A percentile compares a stretch with the other conserved stretches of the same genome.
These are phyloP conservation scores for Nestor notabilis DNA, from an alignment of 2,113 vertebrate species.

Conservation along the genomic window DNA sequence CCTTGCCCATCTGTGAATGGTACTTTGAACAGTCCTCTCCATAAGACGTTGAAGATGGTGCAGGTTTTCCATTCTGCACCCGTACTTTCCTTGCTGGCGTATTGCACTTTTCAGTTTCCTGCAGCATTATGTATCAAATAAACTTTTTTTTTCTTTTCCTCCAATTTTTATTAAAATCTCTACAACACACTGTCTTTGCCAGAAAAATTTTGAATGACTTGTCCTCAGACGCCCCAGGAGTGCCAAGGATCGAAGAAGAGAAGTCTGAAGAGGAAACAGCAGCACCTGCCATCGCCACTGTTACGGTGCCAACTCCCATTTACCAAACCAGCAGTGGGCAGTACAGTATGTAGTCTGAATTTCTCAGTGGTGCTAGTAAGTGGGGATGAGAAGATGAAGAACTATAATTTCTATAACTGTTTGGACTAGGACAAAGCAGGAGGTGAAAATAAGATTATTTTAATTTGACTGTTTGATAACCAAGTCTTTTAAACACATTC, in stretches of 20 bases:
- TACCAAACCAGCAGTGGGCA: constrained; percentile 99
- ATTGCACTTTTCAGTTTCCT: neutral
- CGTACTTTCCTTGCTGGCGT: neutral
- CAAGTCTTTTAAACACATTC: neutral
- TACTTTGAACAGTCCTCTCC: neutral
- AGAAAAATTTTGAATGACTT: constrained; percentile 99
- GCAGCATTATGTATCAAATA: neutral
- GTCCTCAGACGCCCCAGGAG: constrained; percentile 93
- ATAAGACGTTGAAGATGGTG: neutral
- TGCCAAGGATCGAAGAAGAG: constrained; percentile 97
- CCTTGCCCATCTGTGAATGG: neutral
- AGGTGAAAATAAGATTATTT: neutral
- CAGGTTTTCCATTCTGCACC: neutral
- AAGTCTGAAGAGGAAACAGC: constrained; percentile 96
- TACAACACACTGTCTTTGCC: constrained; percentile 60
- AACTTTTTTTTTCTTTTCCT: neutral
- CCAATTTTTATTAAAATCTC: constrained; percentile 57
- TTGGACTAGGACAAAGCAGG: constrained; percentile 1
- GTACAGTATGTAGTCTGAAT: constrained; percentile 88
- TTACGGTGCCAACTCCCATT: constrained; percentile 97
- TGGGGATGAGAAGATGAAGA: constrained; percentile 38
- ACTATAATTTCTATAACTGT: constrained; percentile 8
- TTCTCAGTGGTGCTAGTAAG: constrained; percentile 63
- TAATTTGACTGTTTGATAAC: neutral
- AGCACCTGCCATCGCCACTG: constrained; percentile 92